Evolutionary conservation across 2,797 vertebrate genomes (phyloP).

Genomic region (Catamblyrhynchus diadema): DNA sequence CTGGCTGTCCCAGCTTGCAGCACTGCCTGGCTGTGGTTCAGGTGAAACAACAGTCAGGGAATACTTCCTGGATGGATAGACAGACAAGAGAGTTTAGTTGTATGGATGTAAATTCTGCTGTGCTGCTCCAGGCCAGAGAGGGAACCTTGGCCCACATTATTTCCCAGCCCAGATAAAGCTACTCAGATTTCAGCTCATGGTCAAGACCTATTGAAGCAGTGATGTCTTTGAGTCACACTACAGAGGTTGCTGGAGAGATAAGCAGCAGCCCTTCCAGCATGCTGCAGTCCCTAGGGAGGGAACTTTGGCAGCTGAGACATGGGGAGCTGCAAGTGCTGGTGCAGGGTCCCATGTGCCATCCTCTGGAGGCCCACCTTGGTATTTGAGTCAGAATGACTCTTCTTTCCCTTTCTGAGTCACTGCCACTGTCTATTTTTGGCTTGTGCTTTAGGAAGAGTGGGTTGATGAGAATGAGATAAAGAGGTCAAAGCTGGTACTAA

Average conservation of each 20-base stretch:
- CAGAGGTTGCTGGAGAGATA: neutral
- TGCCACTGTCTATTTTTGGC: conserved; percentile 20
- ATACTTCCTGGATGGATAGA: neutral
- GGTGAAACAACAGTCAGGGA: neutral
- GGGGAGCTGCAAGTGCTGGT: neutral
- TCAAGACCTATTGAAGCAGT: neutral
- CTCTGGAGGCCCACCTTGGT: neutral
- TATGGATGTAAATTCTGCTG: neutral
- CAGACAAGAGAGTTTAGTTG: neutral
- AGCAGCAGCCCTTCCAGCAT: neutral
- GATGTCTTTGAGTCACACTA: neutral
- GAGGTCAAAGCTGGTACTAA: neutral
- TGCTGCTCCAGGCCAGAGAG: neutral
- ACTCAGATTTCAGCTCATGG: neutral
- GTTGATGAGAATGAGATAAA: neutral
- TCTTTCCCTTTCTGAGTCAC: conserved; percentile 51
- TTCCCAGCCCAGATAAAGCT: neutral
- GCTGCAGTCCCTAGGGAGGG: neutral
- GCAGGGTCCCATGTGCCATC: neutral
- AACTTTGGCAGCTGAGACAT: neutral
- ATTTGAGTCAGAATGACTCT: conserved; percentile 46
- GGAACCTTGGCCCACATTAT: neutral
- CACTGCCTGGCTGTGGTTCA: neutral
- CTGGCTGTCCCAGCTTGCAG: neutral
- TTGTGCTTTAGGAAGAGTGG: neutral